Conservation (phyloP, 2,113 vertebrate genomes). For the Alouatta palliata region DNA sequence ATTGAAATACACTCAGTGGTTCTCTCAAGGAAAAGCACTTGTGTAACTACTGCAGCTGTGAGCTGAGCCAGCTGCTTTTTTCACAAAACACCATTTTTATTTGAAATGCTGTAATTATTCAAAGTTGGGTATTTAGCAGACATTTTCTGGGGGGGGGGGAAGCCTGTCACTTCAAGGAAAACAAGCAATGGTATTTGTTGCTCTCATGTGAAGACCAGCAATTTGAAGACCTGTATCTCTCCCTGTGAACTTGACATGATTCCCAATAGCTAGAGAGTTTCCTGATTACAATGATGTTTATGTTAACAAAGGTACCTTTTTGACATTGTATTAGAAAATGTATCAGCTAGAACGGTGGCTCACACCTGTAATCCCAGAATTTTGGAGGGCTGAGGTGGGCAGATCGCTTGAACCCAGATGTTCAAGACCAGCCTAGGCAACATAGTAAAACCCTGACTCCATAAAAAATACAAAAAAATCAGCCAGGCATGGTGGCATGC, state of each 20-base stretch:
- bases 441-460: no score
- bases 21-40: not conserved
- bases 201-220: not conserved
- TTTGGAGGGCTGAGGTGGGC: no score
- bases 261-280: not conserved
- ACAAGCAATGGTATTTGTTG: not conserved
- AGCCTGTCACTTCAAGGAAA: not conserved
- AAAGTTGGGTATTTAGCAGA: not conserved
- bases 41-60: accelerated
- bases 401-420: no score
- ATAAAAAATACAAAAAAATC: no score
- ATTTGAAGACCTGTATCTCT: not conserved
- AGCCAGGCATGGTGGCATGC: no score
- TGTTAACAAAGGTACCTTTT: not conserved
- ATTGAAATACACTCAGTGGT: not conserved
- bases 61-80: not conserved
- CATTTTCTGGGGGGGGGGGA: not conserved
- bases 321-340: not conserved
- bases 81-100: not conserved
- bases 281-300: not conserved
- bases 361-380: no score
- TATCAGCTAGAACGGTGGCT: no score
- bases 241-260: not conserved
- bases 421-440: no score
- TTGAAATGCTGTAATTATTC: not conserved